Evolutionary conservation across 2,888 invertebrate species (phyloP).

Genomic region (Epiblema foenella): DNA sequence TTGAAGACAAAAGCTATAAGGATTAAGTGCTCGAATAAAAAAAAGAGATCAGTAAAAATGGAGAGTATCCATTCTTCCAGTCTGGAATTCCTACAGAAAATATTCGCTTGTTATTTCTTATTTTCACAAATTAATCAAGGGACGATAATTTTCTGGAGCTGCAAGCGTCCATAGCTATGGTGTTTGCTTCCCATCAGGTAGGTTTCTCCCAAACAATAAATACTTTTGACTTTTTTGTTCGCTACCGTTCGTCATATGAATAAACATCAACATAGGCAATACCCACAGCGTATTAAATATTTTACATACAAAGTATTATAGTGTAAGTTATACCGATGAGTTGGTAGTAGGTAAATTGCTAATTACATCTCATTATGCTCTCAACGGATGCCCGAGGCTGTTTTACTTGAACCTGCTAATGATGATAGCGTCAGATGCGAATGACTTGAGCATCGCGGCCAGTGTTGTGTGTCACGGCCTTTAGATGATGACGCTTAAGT

Average conservation of each 20-base stretch:
- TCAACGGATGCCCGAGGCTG: background rate
- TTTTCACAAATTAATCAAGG: no score
- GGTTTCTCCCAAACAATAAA: no score
- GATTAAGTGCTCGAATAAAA: background rate
- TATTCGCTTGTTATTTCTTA: no score
- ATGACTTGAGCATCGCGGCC: background rate
- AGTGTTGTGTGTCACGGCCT: slow-evolving; percentile 29
- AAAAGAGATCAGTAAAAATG: background rate
- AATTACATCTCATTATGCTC: slow-evolving; percentile 18
- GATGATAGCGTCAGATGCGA: background rate
- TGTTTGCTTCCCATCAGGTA: no score
- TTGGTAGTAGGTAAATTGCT: slow-evolving; percentile 4
- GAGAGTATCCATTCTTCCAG: no score
- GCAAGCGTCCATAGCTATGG: no score
- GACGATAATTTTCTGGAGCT: no score
- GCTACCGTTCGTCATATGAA: no score
- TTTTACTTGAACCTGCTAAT: slow-evolving; percentile 26
- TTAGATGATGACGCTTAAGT: background rate
- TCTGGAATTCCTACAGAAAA: background rate
- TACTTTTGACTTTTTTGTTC: no score
- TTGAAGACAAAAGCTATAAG: background rate
- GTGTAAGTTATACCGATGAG: background rate
- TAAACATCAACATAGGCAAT: no score
- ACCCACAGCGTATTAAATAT: background rate
- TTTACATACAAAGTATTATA: background rate